Conservation (phyloP, 1,140 invertebrate species). For the Brachionus rotundiformis region DNA sequence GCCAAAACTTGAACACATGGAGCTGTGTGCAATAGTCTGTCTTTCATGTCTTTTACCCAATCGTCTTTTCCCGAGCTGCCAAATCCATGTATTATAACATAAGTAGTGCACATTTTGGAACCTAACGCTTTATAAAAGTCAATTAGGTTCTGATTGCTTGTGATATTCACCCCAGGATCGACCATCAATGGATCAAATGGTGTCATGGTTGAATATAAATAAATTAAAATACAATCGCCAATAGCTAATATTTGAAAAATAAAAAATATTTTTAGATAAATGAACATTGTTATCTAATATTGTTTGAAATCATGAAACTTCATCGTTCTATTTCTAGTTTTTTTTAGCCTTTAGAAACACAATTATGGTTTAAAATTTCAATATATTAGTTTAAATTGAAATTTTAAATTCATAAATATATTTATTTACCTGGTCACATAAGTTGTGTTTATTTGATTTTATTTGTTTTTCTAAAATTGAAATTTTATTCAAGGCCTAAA, state of each 20-base stretch:
- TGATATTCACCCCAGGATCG: background rate
- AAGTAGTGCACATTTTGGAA: background rate
- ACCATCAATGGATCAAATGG: background rate
- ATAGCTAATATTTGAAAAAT: background rate
- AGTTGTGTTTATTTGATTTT: background rate
- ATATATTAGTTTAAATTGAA: slow-evolving; percentile 1
- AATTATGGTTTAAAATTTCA: slow-evolving; percentile 16
- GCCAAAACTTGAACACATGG: background rate
- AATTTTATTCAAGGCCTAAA: background rate
- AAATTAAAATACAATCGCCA: background rate
- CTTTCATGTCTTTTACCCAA: slow-evolving; percentile 20
- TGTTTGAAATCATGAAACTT: background rate
- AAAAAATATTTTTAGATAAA: background rate
- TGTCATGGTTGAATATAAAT: background rate
- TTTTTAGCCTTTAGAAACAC: background rate
- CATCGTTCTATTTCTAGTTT: background rate
- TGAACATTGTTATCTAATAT: background rate
- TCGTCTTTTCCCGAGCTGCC: background rate
- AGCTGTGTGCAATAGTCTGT: background rate
- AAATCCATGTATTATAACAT: slow-evolving; percentile 34
- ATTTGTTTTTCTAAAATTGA: background rate
- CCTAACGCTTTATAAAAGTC: background rate
- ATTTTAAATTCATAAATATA: slow-evolving; percentile 23
- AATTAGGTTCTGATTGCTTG: background rate
- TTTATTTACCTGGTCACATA: slow-evolving; percentile 14